Conservation (phyloP, 2,888 invertebrate genomes). For the Norana najaformis region DNA sequence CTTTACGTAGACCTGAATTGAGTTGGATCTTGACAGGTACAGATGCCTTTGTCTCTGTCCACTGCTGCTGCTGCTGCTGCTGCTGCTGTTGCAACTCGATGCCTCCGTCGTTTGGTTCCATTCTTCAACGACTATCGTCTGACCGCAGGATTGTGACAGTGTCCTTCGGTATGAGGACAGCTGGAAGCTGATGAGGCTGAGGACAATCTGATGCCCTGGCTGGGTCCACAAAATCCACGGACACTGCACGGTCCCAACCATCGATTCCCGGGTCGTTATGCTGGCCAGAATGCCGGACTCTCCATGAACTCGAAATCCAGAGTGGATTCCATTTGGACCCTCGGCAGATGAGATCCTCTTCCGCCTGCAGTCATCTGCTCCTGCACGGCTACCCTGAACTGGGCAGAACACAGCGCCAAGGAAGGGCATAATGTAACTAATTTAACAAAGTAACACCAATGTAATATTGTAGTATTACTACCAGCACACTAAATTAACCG, state of each 20-base stretch:
- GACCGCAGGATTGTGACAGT: neutral
- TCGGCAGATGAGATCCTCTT: neutral
- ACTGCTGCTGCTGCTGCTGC: neutral
- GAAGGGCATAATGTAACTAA: neutral
- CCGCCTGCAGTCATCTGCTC: neutral
- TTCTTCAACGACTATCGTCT: constrained; percentile 13
- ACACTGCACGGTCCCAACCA: neutral
- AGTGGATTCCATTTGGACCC: neutral
- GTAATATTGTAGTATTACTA: no score
- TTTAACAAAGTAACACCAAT: no score
- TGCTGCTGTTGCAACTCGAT: neutral
- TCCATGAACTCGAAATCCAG: neutral
- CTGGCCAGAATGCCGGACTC: neutral
- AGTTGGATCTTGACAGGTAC: neutral
- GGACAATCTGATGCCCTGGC: neutral
- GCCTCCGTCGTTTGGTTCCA: neutral
- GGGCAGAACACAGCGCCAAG: neutral
- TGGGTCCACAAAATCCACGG: neutral
- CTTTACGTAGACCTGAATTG: neutral
- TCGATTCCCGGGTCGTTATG: neutral
- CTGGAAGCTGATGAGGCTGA: constrained; percentile 1
- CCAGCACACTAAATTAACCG: neutral
- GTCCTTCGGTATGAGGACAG: neutral
- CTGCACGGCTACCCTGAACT: neutral
- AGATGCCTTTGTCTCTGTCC: neutral